phyloP scores from a whole-genome alignment of 37 sponge, comb jelly and placozoan species.

The Oopsacas minuta region DNA sequence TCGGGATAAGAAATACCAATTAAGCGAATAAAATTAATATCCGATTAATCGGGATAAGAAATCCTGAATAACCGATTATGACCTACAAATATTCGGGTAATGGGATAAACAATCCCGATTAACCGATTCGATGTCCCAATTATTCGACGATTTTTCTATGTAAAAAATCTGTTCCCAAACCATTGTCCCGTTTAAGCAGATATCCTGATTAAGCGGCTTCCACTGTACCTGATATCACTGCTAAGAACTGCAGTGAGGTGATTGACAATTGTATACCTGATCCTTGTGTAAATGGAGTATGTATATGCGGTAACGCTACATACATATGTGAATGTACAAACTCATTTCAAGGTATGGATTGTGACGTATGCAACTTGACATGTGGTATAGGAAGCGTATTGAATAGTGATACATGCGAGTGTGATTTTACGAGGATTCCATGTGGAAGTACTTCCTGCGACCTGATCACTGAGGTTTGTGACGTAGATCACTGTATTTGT shows the following conservation, averaged over 20 bases:
- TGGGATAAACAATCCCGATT: no score
- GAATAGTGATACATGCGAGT: not conserved
- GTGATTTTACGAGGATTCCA: not conserved
- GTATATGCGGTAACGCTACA: not conserved
- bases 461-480: not conserved
- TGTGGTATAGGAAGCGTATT: not conserved
- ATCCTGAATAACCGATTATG: no score
- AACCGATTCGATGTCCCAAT: no score
- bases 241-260: conserved; percentile 19
- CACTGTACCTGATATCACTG: conserved; percentile 20
- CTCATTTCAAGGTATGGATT: not conserved
- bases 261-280: conserved; percentile 9
- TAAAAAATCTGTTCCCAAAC: no score
- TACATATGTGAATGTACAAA: not conserved
- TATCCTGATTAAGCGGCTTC: no score
- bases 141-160: no score
- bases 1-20: no score
- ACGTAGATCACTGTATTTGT: not conserved
- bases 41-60: no score
- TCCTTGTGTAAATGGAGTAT: conserved; percentile 19
- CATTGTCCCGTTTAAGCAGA: no score
- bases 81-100: no score
- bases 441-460: not conserved
- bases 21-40: no score
- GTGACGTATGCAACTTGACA: not conserved